Evolutionary conservation across 1,140 invertebrate genomes (phyloP), one percentile per base, ranked within the genome.

Genomic region (Drosophila busckii): DNA sequence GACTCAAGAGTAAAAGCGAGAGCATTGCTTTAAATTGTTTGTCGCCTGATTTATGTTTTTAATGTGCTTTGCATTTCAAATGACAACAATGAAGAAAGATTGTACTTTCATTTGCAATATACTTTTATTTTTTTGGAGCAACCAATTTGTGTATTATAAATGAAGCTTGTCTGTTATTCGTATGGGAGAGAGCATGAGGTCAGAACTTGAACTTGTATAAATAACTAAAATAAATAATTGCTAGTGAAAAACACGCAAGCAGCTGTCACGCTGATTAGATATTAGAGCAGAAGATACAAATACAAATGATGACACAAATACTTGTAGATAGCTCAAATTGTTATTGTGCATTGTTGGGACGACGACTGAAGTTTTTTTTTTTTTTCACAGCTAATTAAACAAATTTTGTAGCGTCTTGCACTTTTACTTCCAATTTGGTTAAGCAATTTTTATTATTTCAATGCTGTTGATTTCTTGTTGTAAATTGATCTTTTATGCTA

Each of bases 191-290:
- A 22, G 49, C 66, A 78, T 78, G 71, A 78, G 71, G 66, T 78
- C 71, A 78, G 71, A 56, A 28, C 8, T 34, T 34, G 48, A 22
- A 34, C 58, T 76, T 63, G 26, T 70, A 70, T 63, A 83, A 70
- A 69, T 76, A 75, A 80, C 48, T 62, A 59, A n/a, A 12, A 63
- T 44, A 63, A 50, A 63, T 58, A 63, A 63, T 58, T 37, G 35
- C 8, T n/a, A n/a, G n/a, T n/a, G n/a, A 20, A n/a, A 63, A 59
- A 54, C 53, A 68, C 73, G 68, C 69, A 80, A 75, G 22, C 69
- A 66, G 61, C 61, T 75, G 64, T 75, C 65, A 55, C 76, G 59
- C 52, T 67, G 76, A 80, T 80, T 80, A 83, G 75, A 82, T 80
- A 83, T 60, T 49, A 58, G 53, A 50, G 49, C 37, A 45, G 35